Evolutionary conservation across 1,140 invertebrate genomes (phyloP), one percentile per base, ranked within the genome.

Genomic region (Brevipalpus yothersi): DNA sequence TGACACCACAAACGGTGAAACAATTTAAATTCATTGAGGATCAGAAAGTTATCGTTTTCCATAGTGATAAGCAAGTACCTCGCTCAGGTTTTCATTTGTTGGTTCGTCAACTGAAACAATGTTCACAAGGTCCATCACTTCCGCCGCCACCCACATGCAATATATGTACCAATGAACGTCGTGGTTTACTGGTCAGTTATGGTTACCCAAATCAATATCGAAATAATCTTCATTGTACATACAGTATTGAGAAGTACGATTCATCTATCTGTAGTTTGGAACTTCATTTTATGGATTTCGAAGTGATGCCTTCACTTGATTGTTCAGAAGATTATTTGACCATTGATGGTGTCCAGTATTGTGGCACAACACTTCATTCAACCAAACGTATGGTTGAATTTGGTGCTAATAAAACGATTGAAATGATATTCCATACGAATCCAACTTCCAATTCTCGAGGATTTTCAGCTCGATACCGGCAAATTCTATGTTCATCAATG

Each of bases 281-380:
- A 43, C 49, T 68, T 5, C 57, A 60, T n/a, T 68, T 68, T 53
- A 58, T 58, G 15, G 57, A 65, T 12, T 68, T 68, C 56, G 58
- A 66, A 21, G n/a, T 67, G 10, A 62, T 67, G 43, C 54, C 63
- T 17, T 59, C 60, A 7, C 47, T 51, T 39, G 61, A 67, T 58
- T 68, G 67, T 59, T 47, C 49, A 31, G 60, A 59, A 12, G 67
- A 68, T 45, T 68, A 59, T 41, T 60, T 68, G 47, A 21, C 58
- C 41, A 49, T 68, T 0, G 60, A 64, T 39, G 60, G 56, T 21
- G 41, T 63, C 17, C 61, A 59, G 21, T 64, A 63, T 42, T 68
- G 67, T 61, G 66, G 63, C 13, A 23, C 58, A 19, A 47, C 56
- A 13, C 21, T 63, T 31, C 21, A 61, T 40, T n/a, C 23, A 1